Base-by-base conservation (phyloP, 1,140 invertebrate genomes). In the Metopolophium dirhodum region DNA sequence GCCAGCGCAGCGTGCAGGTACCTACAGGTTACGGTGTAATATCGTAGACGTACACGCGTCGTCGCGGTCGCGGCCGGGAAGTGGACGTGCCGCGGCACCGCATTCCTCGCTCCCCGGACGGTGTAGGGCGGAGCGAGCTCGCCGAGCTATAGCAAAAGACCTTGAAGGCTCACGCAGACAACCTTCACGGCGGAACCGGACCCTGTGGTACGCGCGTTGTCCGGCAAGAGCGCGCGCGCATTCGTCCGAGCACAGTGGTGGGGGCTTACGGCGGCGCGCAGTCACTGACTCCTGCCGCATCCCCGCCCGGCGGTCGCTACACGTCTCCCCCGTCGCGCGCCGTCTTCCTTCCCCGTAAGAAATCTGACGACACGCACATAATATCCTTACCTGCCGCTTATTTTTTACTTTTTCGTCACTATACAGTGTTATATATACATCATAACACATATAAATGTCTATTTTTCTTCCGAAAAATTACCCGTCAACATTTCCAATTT, bases 81-180 rank as follows among this genome's bases (percentile, higher is more conserved):
- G 54, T 41, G 54, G 51, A 41, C 41, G 41, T 49, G 35, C 51
- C 91, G 68, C 91, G 45, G 49, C 47, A 51, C 82, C 37, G 37
- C 91, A 93, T 93, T 93, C 91, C 91, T 57, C 51, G 57, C 14
- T 90, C 57, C 37, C 23, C 6, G 91, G 49, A 14, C 82, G 47
- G 35, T 4, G 23, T 26, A 35, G 26, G 89, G 54, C 68, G 41
- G 57, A 82, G 61, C 61, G 61, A 77, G 41, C 41, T 41, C 41
- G 41, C 41, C 41, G 41, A 41, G 61, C 11, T 77, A 77, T 7
- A 35, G 30, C 61, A 49, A n/a, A 83, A 54, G 91, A 93, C 91
- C 91, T 93, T 93, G 91, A 93, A 93, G n/a, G 82, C 57, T 93
- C 82, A 86, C 35, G 47, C 91, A 93, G 91, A 93, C 91, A 93